Evolutionary conservation across 2,888 invertebrate genomes (phyloP), one percentile per base, ranked within the genome.

Genomic region (Panzeria rudis): DNA sequence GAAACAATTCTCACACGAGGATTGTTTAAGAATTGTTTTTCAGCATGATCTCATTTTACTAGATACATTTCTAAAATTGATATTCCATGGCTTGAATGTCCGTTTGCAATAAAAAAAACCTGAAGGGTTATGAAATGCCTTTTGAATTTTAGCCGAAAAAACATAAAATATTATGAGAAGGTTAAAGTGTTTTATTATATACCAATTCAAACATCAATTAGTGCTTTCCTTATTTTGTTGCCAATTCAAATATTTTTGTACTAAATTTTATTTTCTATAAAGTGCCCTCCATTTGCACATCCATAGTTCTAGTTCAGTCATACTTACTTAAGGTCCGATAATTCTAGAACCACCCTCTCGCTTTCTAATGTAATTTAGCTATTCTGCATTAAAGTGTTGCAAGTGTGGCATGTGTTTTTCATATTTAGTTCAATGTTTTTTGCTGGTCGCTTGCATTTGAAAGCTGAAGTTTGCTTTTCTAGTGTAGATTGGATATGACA

Each of bases 341-440:
- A 25, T 54, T 54, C 8, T 1, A 50, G 11, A n/a, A 9, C 38
- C 13, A 32, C 13, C 50, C 73, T 50, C 38, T 20, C 23, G n/a
- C n/a, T 32, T 15, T 20, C 17, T 8, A 23, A 66, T 17, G 20
- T 6, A 11, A 56, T 17, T 66, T 47, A 13, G 11, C 9, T 47
- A 2, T 38, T 20, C 9, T 17, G 38, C 38, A 52, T 25, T 38
- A 4, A 8, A 38, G 6, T 20, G 9, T 41, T 25, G 15, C 1
- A 59, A 17, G n/a, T 41, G 29, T 9, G n/a, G 29, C 76, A 38
- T 76, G 20, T 56, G 44, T 23, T 52, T 66, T n/a, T 20, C 47
- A 23, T 38, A 44, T 54, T 38, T 41, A 54, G 35, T 17, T 54
- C 3, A 8, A 11, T 54, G 38, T n/a, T 23, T 73, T 35, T 23